Evolutionary conservation across 2,797 vertebrate genomes (phyloP).

Genomic region (Neomorphus geoffroyi): DNA sequence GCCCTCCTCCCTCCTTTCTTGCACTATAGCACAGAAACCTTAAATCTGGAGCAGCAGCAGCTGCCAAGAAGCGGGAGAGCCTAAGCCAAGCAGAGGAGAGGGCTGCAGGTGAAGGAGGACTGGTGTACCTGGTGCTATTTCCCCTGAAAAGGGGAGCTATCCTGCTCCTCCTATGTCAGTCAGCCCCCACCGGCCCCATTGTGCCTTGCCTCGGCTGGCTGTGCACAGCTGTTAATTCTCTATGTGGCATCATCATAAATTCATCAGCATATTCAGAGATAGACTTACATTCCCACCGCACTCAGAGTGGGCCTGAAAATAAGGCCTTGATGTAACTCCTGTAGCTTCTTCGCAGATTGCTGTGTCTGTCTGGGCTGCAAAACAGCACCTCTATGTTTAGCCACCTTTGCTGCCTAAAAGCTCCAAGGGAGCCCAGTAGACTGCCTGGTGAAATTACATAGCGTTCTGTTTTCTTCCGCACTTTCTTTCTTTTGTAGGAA

Average conservation of each 20-base stretch:
- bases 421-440: not conserved
- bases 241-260: not conserved
- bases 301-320: not conserved
- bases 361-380: not conserved
- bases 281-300: not conserved
- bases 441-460: not conserved
- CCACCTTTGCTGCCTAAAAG: not conserved
- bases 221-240: not conserved
- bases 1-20: not conserved
- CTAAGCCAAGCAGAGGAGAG: not conserved
- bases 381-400: not conserved
- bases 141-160: fast-evolving
- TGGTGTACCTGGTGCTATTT: fast-evolving
- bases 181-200: not conserved
- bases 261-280: fast-evolving
- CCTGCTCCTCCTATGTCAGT: fast-evolving
- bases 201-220: not conserved
- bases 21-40: conserved; percentile 27
- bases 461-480: not conserved
- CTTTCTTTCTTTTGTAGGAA: not conserved
- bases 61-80: not conserved
- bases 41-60: not conserved
- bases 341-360: not conserved
- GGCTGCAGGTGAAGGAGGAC: not conserved
- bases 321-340: not conserved